Evolutionary conservation across 1,140 invertebrate genomes (phyloP).

Genomic region (Uloborus diversus): DNA sequence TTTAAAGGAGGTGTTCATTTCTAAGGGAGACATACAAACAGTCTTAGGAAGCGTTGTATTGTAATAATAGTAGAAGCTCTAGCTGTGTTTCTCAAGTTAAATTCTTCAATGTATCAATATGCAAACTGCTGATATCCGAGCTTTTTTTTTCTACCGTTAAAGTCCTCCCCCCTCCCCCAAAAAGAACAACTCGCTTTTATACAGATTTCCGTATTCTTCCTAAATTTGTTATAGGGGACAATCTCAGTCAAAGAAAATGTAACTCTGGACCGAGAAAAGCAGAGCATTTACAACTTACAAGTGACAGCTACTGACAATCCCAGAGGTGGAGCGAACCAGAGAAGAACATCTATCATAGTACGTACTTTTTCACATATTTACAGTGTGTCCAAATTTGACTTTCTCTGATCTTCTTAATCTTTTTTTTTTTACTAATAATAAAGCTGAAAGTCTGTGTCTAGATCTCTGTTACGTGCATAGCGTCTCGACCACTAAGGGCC

Average conservation of each 20-base stretch:
- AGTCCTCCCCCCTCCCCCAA: no score
- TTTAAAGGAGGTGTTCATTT: no score
- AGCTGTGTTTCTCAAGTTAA: no score
- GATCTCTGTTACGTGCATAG: not conserved
- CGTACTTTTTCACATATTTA: conserved; percentile 17
- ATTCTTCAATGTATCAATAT: no score
- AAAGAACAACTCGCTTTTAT: no score
- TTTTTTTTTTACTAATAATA: not conserved
- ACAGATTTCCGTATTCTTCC: no score
- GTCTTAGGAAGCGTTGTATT: no score
- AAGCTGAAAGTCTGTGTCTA: not conserved
- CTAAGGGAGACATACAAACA: no score
- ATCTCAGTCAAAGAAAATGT: conserved; percentile 67
- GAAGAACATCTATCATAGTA: conserved; percentile 69
- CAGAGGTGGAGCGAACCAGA: conserved; percentile 68
- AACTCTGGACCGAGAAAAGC: conserved; percentile 78
- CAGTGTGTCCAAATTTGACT: not conserved
- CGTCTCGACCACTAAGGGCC: no score
- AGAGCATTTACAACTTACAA: conserved; percentile 74
- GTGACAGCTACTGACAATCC: conserved; percentile 76
- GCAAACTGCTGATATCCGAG: no score
- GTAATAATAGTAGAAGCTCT: no score
- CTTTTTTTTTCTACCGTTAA: no score
- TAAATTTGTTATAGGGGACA: conserved; percentile 48
- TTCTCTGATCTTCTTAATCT: not conserved